Conservation (phyloP, 2,797 vertebrate genomes). For the Tokudaia tokunoshimensis region DNA sequence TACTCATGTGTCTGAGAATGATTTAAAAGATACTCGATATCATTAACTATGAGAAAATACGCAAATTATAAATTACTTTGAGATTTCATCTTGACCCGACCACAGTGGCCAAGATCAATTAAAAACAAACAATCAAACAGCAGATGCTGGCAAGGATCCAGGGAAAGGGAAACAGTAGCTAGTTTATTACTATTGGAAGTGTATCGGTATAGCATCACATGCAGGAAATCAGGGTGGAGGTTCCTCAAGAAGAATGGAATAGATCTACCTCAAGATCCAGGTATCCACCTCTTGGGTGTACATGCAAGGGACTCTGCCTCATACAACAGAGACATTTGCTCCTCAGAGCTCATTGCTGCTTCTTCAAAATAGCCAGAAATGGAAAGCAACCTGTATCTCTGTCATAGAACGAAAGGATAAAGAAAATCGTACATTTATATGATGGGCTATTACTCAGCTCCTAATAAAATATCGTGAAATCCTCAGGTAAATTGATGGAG, state of each 20-base stretch:
- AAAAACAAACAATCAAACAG: not conserved
- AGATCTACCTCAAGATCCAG: too few relatives aligned
- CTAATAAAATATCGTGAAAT: not conserved
- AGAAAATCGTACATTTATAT: not conserved
- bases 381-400: not conserved
- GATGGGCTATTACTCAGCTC: not conserved
- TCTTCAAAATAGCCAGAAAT: not conserved
- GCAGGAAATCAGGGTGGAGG: not conserved
- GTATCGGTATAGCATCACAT: not conserved
- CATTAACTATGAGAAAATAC: not conserved
- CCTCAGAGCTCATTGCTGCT: not conserved
- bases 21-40: not conserved
- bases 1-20: not conserved
- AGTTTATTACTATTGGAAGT: not conserved
- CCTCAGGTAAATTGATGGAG: not conserved
- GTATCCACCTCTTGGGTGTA: too few relatives aligned
- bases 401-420: not conserved
- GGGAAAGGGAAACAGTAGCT: not conserved
- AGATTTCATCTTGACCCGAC: not conserved
- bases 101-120: not conserved
- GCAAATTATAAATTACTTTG: not conserved
- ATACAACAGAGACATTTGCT: not conserved
- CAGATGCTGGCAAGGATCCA: not conserved
- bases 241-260: not conserved
- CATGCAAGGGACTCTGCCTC: not conserved